phyloP scores from a whole-genome alignment of 2,888 invertebrate species.

The Polydrusus pterygomalis region DNA sequence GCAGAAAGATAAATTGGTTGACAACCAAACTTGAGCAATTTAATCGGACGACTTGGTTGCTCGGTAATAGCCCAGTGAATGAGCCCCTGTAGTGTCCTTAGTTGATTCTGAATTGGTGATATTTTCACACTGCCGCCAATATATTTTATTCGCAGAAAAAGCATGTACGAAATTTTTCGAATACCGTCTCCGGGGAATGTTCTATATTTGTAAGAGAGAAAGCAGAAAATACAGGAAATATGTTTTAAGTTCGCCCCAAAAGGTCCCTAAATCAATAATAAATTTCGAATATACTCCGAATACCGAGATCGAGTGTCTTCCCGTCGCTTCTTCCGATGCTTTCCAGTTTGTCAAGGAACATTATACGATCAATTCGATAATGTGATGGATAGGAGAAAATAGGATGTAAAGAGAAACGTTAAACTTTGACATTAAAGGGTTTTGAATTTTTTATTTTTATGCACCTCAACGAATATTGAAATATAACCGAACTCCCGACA shows the following conservation, averaged over 20 bases:
- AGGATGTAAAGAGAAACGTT: background rate
- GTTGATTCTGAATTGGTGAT: background rate
- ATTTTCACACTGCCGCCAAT: too few relatives aligned
- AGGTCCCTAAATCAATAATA: conserved; percentile 53
- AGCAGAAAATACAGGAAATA: conserved; percentile 46
- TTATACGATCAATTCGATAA: conserved; percentile 37
- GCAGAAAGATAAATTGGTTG: too few relatives aligned
- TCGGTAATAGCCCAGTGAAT: too few relatives aligned
- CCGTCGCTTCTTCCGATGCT: conserved; percentile 16
- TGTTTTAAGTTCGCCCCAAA: conserved; percentile 50
- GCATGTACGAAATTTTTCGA: conserved; percentile 6
- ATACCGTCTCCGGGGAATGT: conserved; percentile 13
- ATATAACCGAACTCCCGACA: too few relatives aligned
- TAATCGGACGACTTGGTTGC: too few relatives aligned
- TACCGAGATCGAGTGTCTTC: conserved; percentile 36
- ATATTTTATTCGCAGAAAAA: conserved; percentile 1
- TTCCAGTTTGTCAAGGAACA: conserved; percentile 28
- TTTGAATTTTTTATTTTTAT: too few relatives aligned
- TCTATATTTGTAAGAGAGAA: conserved; percentile 24
- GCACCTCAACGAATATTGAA: too few relatives aligned
- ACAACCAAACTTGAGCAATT: too few relatives aligned
- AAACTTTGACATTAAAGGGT: too few relatives aligned
- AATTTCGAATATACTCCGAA: conserved; percentile 41
- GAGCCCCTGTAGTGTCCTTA: too few relatives aligned
- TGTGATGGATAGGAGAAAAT: conserved; percentile 23